Evolutionary conservation across 2,797 vertebrate species (phyloP), one percentile per base, ranked within the genome.

Genomic region (Varecia variegata): DNA sequence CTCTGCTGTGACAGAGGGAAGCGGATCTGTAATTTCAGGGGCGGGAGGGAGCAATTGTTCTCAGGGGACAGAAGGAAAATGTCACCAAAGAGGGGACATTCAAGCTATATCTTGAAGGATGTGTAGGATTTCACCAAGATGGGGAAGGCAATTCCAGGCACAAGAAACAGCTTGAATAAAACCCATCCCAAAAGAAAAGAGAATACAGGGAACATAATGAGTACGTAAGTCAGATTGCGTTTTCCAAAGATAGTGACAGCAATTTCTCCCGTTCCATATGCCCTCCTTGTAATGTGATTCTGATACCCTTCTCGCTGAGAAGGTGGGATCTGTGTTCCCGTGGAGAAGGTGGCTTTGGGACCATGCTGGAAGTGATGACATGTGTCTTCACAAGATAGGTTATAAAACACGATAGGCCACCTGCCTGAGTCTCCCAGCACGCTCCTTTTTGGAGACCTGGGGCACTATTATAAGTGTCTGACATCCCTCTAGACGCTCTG

Each of bases 131-230:
- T 79, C 27, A 74, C 12, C 32, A 80, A 21, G 32, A 85, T 20
- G 27, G 43, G 3, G 15, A 85, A 86, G 18, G 38, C 8, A 30
- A 85, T 60, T 79, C 25, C 54, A 27, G n/a, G 58, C 58, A 35
- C 60, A 95, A 94, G 45, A 81, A 81, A 62, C 13, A 92, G n/a
- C 25, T 62, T 92, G 50, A 84, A 76, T 38, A 94, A 88, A 92
- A 52, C 43, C 23, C 65, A 4, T 73, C n/a, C 18, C 52, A 47
- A 56, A 77, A 65, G 23, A 70, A 32, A 95, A 67, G 0, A 90
- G 54, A 81, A 35, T 43, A 40, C 6, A 7, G 54, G 23, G 0
- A 27, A 35, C 20, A 7, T 43, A 27, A 88, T 25, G 52, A 7
- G 1, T 3, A 10, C 60, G 13, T 45, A 60, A 45, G 43, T 71